Evolutionary conservation across 2,888 invertebrate genomes (phyloP).

Genomic region (Folsomia candida): DNA sequence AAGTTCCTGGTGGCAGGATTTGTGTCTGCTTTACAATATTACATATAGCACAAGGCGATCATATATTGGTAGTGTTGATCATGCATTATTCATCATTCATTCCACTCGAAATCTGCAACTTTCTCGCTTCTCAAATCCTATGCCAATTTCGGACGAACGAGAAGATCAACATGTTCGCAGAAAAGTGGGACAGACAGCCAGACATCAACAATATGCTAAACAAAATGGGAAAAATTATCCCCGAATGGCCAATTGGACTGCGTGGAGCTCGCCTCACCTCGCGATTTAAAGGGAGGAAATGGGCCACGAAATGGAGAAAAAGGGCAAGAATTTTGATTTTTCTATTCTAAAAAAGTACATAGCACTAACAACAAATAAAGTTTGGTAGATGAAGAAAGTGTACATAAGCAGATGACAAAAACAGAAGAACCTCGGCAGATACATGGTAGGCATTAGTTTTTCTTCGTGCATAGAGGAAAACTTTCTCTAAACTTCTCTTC

Average conservation of each 20-base stretch:
- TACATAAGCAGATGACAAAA: neutral
- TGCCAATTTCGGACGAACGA: neutral
- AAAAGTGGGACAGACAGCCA: neutral
- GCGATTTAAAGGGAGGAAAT: neutral
- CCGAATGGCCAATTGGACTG: neutral
- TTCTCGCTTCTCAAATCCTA: neutral
- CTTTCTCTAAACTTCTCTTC: neutral
- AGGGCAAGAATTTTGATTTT: neutral
- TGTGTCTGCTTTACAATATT: too few relatives aligned
- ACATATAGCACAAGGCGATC: too few relatives aligned
- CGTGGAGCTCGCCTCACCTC: too few relatives aligned
- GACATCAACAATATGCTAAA: neutral
- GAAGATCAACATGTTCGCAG: neutral
- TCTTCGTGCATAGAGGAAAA: neutral
- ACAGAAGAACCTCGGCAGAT: too few relatives aligned
- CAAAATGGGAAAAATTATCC: neutral
- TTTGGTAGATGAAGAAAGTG: neutral
- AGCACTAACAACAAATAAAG: neutral
- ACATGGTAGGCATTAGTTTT: too few relatives aligned
- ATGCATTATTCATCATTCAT: neutral
- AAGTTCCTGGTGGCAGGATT: too few relatives aligned
- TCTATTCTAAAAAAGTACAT: neutral
- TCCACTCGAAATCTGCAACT: neutral
- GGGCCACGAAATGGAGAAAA: neutral
- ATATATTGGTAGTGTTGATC: neutral